Evolutionary conservation across 2,888 invertebrate genomes (phyloP), one percentile per base, ranked within the genome.

Genomic region (Marronus borbonicus): DNA sequence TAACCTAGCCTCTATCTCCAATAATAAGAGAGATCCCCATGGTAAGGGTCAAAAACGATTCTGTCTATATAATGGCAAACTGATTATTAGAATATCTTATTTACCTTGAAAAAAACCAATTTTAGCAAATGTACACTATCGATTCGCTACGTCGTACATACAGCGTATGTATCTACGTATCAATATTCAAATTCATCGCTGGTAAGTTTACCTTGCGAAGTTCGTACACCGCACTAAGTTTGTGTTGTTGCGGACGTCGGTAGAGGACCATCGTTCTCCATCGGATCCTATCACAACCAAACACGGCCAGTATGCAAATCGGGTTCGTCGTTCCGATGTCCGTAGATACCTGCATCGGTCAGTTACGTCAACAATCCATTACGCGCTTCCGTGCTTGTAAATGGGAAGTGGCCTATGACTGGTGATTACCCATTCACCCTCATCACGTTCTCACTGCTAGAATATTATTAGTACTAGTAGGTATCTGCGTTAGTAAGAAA

Each of bases 301-400:
- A 87, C 87, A 86, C 84, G 85, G 85, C 85, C 85, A 84, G 86
- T 88, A 87, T 88, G 88, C 85, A 87, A 88, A 88, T 87, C 84
- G 78, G 31, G 39, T n/a, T 72, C 69, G 49, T 36, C 65, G 72
- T 64, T 49, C 72, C 64, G 78, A 64, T 76, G 70, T 80, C 72
- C 72, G 60, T 74, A 62, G 72, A 83, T 87, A 88, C 88, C 88
- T 88, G 88, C 87, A 87, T 86, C 87, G 88, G 88, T 88, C 88
- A 88, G 88, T 84, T 87, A 82, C 85, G 87, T 88, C 87, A 88
- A 88, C 87, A 88, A 87, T 87, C 86, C 86, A 87, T 88, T 88
- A 87, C 85, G 81, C 85, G 86, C 84, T 83, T 84, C 83, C 80
- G 83, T 85, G 84, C 84, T 80, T 81, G 81, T 82, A 80, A 78